phyloP scores from a whole-genome alignment of 2,888 invertebrate genomes.

The Troglohyphantes excavatus region DNA sequence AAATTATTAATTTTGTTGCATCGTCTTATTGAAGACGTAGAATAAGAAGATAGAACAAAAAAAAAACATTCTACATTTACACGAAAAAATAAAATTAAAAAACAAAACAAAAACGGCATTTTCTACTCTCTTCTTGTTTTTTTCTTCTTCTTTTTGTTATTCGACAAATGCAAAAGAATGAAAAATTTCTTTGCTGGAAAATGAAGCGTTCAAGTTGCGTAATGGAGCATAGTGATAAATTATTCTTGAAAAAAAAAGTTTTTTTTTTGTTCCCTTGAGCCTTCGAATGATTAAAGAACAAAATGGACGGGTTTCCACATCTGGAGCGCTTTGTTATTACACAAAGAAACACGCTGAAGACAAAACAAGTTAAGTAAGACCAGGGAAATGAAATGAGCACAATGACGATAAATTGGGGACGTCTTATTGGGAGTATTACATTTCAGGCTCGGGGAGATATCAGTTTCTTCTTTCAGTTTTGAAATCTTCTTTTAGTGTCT shows the following conservation, averaged over 20 bases:
- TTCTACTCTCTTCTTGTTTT: constrained; percentile 43
- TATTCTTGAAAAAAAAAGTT: constrained; percentile 39
- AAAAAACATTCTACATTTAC: constrained; percentile 35
- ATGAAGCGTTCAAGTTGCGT: constrained; percentile 64
- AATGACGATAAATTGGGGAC: constrained; percentile 19
- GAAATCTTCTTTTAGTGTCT: not conserved
- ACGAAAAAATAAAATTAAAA: constrained; percentile 23
- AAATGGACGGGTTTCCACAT: constrained; percentile 36
- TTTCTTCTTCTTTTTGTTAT: constrained; percentile 42
- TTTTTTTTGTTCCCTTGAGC: not conserved
- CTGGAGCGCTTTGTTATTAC: constrained; percentile 25
- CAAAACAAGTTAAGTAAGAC: constrained; percentile 58
- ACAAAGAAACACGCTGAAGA: constrained; percentile 37
- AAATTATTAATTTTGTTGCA: constrained; percentile 53
- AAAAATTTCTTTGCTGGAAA: constrained; percentile 47
- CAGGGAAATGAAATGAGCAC: constrained; percentile 49
- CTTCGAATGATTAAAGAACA: constrained; percentile 58
- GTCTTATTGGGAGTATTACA: constrained; percentile 7
- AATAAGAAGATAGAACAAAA: not conserved
- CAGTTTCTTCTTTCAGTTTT: not conserved
- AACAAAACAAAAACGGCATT: constrained; percentile 20
- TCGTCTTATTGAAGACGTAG: constrained; percentile 8
- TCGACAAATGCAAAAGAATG: constrained; percentile 48
- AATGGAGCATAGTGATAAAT: constrained; percentile 67
- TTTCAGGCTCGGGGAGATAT: constrained; percentile 8